Conservation (phyloP, 2,113 vertebrate species). For the Ondatra zibethicus region DNA sequence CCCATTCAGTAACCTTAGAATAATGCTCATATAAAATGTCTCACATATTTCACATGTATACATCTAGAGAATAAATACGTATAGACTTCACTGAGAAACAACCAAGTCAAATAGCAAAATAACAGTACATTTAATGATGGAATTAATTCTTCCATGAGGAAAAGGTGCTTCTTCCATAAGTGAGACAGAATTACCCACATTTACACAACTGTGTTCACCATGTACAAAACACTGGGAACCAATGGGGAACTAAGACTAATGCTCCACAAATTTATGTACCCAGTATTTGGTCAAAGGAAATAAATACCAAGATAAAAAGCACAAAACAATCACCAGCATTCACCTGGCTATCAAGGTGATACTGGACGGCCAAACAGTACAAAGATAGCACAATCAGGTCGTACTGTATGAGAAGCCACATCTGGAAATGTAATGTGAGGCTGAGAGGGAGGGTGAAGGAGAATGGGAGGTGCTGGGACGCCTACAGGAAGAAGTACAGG, state of each 20-base stretch:
- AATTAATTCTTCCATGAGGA: not conserved
- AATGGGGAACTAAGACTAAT: not conserved
- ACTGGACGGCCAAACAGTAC: not conserved
- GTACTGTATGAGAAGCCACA: not conserved
- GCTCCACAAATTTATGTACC: not conserved
- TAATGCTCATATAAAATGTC: constrained; percentile 21
- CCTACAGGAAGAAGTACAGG: not conserved
- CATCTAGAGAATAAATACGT: not conserved
- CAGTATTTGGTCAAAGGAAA: not conserved
- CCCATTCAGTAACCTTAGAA: not conserved
- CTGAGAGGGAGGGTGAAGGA: not conserved
- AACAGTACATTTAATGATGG: not conserved
- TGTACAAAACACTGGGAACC: not conserved
- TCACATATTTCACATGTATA: not conserved
- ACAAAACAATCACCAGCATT: not conserved
- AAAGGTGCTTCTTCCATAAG: not conserved
- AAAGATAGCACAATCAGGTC: not conserved
- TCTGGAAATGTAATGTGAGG: not conserved
- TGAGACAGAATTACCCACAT: not conserved
- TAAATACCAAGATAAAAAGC: not conserved
- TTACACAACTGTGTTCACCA: not conserved
- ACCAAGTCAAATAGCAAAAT: constrained; percentile 3
- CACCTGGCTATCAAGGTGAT: not conserved
- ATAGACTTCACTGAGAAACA: not conserved
- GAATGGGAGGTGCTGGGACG: not conserved